phyloP scores from a whole-genome alignment of 2,797 vertebrate genomes.

The Takifugu rubripes region DNA sequence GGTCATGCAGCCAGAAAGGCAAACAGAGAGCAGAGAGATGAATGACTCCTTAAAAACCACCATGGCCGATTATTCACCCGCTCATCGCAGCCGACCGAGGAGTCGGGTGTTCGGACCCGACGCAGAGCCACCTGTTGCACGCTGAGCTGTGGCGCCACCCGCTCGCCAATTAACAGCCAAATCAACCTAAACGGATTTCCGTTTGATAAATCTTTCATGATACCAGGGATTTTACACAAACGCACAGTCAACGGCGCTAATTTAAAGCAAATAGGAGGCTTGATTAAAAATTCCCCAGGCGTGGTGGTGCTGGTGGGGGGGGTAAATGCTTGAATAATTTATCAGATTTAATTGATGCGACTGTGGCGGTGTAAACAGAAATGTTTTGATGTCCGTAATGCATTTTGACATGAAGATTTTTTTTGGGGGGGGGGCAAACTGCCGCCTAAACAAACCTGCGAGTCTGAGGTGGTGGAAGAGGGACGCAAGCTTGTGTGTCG shows the following conservation, averaged over 20 bases:
- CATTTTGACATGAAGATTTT: conserved; percentile 72
- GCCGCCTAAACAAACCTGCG: no score
- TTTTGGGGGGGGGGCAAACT: background rate
- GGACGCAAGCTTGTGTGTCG: no score
- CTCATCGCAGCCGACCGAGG: no score
- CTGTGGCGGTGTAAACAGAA: conserved; percentile 88
- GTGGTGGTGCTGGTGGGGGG: conserved; percentile 43
- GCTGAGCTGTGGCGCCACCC: conserved; percentile 65
- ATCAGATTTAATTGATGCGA: conserved; percentile 87
- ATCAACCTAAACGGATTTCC: conserved; percentile 94
- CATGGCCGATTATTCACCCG: no score
- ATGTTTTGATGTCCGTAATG: conserved; percentile 88
- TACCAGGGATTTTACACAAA: conserved; percentile 95
- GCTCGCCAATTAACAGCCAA: conserved; percentile 88
- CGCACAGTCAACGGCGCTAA: conserved; percentile 91
- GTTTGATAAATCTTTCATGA: conserved; percentile 98
- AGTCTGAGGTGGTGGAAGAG: no score
- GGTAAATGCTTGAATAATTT: conserved; percentile 92
- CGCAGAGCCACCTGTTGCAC: conserved; percentile 69
- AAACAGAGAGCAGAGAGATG: background rate
- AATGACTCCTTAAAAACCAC: no score
- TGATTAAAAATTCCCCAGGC: conserved; percentile 95
- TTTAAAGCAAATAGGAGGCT: conserved; percentile 97
- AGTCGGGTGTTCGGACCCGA: conserved; percentile 3
- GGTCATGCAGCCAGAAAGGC: background rate